These are phyloP conservation scores for Smittia aterrima DNA, from an alignment of 2,888 invertebrate genomes.

Conservation along the genomic window DNA sequence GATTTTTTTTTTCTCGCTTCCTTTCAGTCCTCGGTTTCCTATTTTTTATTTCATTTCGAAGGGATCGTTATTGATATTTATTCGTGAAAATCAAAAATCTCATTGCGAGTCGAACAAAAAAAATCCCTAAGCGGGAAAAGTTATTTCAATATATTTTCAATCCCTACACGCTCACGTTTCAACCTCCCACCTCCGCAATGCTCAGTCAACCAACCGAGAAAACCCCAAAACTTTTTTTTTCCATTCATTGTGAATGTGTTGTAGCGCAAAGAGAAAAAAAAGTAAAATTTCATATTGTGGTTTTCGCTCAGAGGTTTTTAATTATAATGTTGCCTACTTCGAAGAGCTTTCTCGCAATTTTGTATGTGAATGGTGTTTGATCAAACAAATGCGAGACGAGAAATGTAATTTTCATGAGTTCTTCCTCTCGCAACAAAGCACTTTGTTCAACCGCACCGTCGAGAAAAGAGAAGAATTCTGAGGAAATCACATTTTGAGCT, in stretches of 20 bases:
- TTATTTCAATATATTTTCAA: slow-evolving; percentile 15
- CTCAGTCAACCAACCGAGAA: not conserved
- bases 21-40: too few species aligned
- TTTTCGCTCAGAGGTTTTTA: not conserved
- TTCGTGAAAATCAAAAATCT: not conserved
- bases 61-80: slow-evolving; percentile 32
- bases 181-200: not conserved
- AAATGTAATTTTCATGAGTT: slow-evolving; percentile 11
- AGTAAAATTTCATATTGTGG: slow-evolving; percentile 12
- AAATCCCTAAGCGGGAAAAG: not conserved
- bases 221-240: not conserved
- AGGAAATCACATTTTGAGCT: not conserved
- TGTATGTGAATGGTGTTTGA: not conserved
- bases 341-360: not conserved
- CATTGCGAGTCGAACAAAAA: not conserved
- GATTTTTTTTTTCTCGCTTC: not conserved
- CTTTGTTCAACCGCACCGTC: not conserved
- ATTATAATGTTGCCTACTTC: slow-evolving; percentile 7
- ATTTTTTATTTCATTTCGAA: not conserved
- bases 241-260: not conserved
- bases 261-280: not conserved
- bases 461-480: not conserved
- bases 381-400: not conserved
- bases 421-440: not conserved
- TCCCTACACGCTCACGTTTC: not conserved